Base-by-base conservation (phyloP, 1,140 invertebrate genomes). In the Papilio aristodemus region DNA sequence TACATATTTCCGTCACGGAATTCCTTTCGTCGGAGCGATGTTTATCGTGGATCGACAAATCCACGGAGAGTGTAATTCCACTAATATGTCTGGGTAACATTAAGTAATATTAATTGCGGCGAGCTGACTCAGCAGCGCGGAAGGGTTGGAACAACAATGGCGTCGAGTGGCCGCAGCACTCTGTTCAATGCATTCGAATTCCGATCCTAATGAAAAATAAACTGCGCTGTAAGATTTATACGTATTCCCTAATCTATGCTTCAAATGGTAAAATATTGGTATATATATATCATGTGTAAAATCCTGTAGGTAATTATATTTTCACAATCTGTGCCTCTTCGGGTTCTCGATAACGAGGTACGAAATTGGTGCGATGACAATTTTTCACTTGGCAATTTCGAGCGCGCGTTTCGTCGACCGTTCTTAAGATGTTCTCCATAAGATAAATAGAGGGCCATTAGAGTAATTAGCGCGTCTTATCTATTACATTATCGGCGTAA, bases 31-130 rank as follows among this genome's bases (percentile, higher is more conserved):
- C 74, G 67, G 60, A 25, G 69, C 38, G 38, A 74, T 79, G 76
- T 77, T 78, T 85, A 85, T 81, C 83, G 79, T 46, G 67, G 77
- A 85, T 86, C 83, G 78, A 83, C 81, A 83, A 85, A 86, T 81
- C 76, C 78, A 64, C 74, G 64, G 27, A 2, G 27, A 80, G 76
- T 81, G 77, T 84, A 86, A 85, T 84, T 82, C 84, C 71, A 79
- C 79, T 86, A 86, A 87, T 89, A 84, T 80, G 76, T 82, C 77
- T 79, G 81, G 81, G 81, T 85, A 80, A 80, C 79, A 84, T 85
- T 89, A 89, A 91, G 82, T 79, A 84, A 88, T 89, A 91, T 91
- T 89, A 89, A 91, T 91, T 83, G 85, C 80, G 70, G 69, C 70
- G 71, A 70, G 73, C 81, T 91, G 89, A 90, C 74, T 86, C 81